These are phyloP conservation scores for Cyclopterus lumpus DNA, from an alignment of 2,797 vertebrate species.

Conservation along the genomic window DNA sequence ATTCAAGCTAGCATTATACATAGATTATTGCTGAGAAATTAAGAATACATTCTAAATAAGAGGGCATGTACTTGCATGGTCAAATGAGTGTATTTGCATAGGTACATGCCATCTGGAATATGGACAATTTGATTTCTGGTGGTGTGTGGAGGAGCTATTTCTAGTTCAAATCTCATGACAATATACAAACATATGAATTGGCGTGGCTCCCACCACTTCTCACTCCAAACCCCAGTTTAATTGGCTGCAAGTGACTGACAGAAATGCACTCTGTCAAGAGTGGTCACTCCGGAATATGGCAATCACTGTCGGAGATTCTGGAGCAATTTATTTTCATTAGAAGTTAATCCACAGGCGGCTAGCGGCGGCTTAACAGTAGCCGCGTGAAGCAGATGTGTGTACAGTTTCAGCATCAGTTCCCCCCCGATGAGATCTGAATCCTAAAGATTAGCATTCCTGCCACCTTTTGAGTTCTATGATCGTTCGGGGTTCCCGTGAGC, in stretches of 20 bases:
- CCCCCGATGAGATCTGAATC: conserved; percentile 25
- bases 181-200: neutral
- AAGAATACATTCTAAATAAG: neutral
- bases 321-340: conserved; percentile 34
- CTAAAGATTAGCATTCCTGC: conserved; percentile 9
- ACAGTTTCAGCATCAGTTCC: conserved; percentile 12
- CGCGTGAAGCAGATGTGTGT: conserved; percentile 16
- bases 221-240: conserved; percentile 5
- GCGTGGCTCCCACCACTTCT: neutral
- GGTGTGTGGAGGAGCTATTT: neutral
- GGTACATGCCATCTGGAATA: neutral
- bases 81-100: neutral
- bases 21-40: neutral
- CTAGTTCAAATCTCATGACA: neutral
- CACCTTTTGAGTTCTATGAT: conserved; percentile 38
- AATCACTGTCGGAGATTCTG: neutral
- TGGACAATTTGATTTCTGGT: neutral
- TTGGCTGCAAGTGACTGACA: conserved; percentile 8
- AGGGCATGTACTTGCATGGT: neutral
- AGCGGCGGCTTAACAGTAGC: neutral
- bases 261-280: neutral
- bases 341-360: conserved; percentile 30
- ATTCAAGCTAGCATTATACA: neutral
- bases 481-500: conserved; percentile 18
- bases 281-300: neutral